These are phyloP conservation scores for Nothobranchius kuhntae DNA, from an alignment of 2,113 vertebrate species.

Conservation along the genomic window DNA sequence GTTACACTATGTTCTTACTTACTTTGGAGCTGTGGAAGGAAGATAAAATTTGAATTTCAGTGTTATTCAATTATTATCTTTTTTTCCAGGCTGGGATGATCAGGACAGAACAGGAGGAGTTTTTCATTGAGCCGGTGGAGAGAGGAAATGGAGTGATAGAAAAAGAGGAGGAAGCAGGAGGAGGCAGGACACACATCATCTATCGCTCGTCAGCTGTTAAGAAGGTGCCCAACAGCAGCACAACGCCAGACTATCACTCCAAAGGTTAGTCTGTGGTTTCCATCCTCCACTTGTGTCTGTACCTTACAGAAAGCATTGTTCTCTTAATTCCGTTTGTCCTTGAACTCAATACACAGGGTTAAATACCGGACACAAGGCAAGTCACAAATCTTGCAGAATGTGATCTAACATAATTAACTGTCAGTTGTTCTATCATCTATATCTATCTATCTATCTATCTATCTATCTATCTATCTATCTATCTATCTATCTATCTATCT, in stretches of 20 bases:
- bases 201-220: conserved; percentile 89
- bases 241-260: conserved; percentile 69
- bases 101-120: conserved; percentile 92
- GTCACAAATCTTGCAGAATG: not conserved
- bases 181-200: conserved; percentile 89
- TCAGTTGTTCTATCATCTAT: too few relatives aligned
- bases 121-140: conserved; percentile 96
- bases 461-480: too few relatives aligned
- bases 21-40: too few relatives aligned
- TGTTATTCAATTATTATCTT: conserved; percentile 25
- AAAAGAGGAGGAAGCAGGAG: conserved; percentile 75
- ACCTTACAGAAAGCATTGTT: conserved; percentile 5
- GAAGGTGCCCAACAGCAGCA: conserved; percentile 63
- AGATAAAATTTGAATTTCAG: too few relatives aligned
- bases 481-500: too few relatives aligned
- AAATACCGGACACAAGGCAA: not conserved
- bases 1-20: too few relatives aligned
- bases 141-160: conserved; percentile 76
- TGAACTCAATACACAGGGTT: not conserved
- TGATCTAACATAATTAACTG: not conserved
- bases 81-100: conserved; percentile 93
- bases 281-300: conserved; percentile 14
- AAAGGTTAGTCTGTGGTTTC: conserved; percentile 84
- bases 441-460: too few relatives aligned
- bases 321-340: not conserved